Evolutionary conservation across 2,888 invertebrate genomes (phyloP), one percentile per base, ranked within the genome.

Genomic region (Glaucopsyche alexis): DNA sequence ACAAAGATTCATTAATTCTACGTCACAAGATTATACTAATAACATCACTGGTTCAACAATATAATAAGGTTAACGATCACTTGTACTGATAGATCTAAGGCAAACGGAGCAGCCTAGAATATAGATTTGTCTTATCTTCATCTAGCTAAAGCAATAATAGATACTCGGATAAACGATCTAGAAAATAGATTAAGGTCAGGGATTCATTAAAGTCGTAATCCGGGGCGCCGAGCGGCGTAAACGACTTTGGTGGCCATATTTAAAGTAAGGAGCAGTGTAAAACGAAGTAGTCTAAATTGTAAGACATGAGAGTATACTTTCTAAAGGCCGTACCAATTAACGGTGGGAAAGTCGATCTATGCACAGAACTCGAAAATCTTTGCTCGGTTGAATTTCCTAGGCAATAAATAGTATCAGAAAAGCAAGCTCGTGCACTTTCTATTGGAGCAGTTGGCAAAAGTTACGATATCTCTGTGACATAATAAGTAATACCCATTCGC

Each of bases 401-500:
- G 81, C 81, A 84, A 86, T 86, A 86, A 88, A 88, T 85, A 86
- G 85, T 81, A 84, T 83, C 85, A 85, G 87, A 88, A 87, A 88
- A 86, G 85, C 85, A 84, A 85, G 85, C 83, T 84, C 80, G 84
- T 82, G 83, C 83, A 89, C 91, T 91, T 91, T 90, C 91, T 91
- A 90, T 84, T 85, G 85, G 84, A 85, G 81, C 84, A 84, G 83
- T 82, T 83, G 87, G 88, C 87, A 86, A 86, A 86, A 90, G 88
- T 87, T 88, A 87, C 88, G 88, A 89, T 89, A 86, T 83, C 85
- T 86, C 81, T 81, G 85, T 90, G 90, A 90, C 89, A 90, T 90
- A 90, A 90, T 78, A 79, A 79, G 29, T 29, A 29, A 29, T 29
- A 29, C 29, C 75, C 72, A 73, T 67, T 74, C 72, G 71, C 64